phyloP scores from a whole-genome alignment of 2,113 vertebrate species.

The Numida meleagris region DNA sequence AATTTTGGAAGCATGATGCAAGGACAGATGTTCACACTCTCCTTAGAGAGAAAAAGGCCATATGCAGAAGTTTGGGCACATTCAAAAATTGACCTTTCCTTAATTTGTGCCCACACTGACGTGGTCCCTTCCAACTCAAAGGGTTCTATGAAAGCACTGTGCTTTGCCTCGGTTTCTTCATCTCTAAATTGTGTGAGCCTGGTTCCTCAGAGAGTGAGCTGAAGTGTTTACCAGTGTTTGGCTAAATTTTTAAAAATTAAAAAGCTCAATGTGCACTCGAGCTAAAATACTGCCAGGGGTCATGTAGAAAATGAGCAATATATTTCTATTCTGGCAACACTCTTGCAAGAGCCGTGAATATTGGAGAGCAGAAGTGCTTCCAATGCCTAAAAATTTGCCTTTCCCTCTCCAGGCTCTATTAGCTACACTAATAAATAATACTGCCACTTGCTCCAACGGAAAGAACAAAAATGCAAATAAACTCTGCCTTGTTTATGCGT shows the following conservation, averaged over 20 bases:
- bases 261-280: neutral
- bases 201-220: neutral
- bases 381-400: neutral
- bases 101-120: neutral
- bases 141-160: neutral
- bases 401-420: neutral
- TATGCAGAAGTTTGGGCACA: neutral
- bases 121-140: too few relatives aligned
- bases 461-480: neutral
- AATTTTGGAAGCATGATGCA: neutral
- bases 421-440: neutral
- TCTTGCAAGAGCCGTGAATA: neutral
- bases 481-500: neutral
- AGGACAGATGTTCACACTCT: neutral
- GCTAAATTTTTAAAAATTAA: neutral
- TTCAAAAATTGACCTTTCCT: neutral
- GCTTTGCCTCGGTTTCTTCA: neutral
- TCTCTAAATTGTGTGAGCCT: neutral
- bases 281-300: neutral
- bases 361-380: neutral
- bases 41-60: neutral
- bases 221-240: neutral
- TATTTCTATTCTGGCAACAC: neutral
- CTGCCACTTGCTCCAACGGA: neutral
- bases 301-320: neutral